A percentile compares a stretch with the other conserved stretches of the same genome.
Conservation (phyloP, 1,140 invertebrate genomes). For the Drosophila pseudoobscura region DNA sequence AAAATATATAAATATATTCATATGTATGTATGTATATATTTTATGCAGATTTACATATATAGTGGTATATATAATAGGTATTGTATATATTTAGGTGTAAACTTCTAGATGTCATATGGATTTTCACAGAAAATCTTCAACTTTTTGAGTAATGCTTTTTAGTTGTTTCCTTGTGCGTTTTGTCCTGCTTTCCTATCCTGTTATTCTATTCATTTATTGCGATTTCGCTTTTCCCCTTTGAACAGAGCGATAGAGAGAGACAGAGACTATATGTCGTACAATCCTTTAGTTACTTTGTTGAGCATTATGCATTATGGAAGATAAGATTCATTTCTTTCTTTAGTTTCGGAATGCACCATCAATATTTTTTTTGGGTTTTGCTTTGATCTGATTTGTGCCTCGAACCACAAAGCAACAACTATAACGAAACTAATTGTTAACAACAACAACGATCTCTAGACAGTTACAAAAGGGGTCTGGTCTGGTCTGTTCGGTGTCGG, state of each 20-base stretch:
- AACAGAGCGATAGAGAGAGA: constrained; percentile 13
- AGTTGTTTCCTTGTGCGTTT: constrained; percentile 69
- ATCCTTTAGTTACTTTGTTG: constrained; percentile 52
- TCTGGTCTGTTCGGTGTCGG: constrained; percentile 22
- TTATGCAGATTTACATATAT: constrained; percentile 56
- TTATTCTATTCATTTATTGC: constrained; percentile 17
- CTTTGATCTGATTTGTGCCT: constrained; percentile 43
- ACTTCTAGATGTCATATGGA: constrained; percentile 77
- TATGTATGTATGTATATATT: constrained; percentile 55
- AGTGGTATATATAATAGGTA: constrained; percentile 60
- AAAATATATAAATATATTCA: constrained; percentile 68
- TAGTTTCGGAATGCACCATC: constrained; percentile 21
- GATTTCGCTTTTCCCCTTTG: constrained; percentile 45
- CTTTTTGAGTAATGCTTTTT: constrained; percentile 78
- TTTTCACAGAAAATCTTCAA: constrained; percentile 82
- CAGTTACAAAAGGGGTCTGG: constrained; percentile 5
- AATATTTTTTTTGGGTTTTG: constrained; percentile 4
- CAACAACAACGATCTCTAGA: constrained; percentile 16
- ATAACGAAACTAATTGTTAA: constrained; percentile 40
- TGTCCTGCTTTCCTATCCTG: constrained; percentile 16
- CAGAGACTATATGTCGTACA: no score
- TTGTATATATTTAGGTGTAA: constrained; percentile 65
- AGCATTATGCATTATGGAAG: constrained; percentile 73
- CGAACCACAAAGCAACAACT: constrained; percentile 51
- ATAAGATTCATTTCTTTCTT: constrained; percentile 18